A percentile compares a stretch with the other conserved stretches of the same genome.
Evolutionary conservation across 2,113 vertebrate genomes (phyloP).

Genomic region (Caranx ignobilis): DNA sequence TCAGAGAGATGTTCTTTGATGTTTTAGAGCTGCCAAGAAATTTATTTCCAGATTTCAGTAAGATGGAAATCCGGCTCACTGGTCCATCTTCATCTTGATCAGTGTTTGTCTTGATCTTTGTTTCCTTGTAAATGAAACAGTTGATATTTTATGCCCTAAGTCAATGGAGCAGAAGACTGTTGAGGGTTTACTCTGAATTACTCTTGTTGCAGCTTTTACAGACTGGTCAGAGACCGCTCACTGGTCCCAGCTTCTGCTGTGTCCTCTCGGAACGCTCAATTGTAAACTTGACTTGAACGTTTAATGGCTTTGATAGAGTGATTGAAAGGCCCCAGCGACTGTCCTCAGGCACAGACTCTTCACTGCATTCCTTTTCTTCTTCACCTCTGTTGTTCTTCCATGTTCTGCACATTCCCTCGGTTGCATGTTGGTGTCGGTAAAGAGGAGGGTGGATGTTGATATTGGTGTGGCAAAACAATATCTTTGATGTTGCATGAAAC

Average conservation of each 20-base stretch:
- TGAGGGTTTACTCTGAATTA: not conserved
- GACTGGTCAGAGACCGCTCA: slow-evolving; percentile 3
- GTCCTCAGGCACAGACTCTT: slow-evolving; percentile 37
- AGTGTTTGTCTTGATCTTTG: not conserved
- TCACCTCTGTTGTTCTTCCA: slow-evolving; percentile 17
- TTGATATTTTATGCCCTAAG: not conserved
- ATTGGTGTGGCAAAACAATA: slow-evolving; percentile 15
- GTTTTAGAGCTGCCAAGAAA: slow-evolving; percentile 3
- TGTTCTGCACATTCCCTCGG: slow-evolving; percentile 15
- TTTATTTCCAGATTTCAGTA: not conserved
- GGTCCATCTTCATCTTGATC: not conserved
- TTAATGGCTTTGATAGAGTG: not conserved
- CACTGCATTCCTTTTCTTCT: slow-evolving; percentile 24
- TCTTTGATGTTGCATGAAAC: slow-evolving; percentile 61
- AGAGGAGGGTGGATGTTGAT: slow-evolving; percentile 9
- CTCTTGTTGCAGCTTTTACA: not conserved
- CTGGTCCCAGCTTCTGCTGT: slow-evolving; percentile 9
- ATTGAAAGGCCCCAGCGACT: slow-evolving; percentile 2
- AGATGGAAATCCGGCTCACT: not conserved
- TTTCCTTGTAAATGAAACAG: not conserved
- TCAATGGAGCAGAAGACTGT: not conserved
- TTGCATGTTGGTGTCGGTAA: slow-evolving; percentile 22
- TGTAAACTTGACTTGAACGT: slow-evolving; percentile 7
- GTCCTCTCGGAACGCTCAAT: not conserved
- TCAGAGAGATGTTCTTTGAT: slow-evolving; percentile 14